Evolutionary conservation across 1,140 invertebrate species (phyloP).

Genomic region (Elysia chlorotica): DNA sequence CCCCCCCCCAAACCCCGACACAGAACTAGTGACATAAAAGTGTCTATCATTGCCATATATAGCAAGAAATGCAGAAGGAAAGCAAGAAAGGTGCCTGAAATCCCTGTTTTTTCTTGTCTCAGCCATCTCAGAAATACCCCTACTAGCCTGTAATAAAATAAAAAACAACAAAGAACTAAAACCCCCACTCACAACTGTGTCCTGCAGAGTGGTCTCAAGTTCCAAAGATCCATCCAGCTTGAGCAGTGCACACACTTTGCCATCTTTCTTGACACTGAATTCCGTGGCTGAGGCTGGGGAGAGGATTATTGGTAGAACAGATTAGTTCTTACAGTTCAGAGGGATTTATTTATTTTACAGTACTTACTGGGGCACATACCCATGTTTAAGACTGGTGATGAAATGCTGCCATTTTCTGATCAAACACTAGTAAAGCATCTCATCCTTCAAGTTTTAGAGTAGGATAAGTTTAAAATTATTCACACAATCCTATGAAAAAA

Average conservation of each 20-base stretch:
- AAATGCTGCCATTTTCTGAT: too few species aligned
- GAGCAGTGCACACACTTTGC: not conserved
- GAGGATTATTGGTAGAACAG: too few species aligned
- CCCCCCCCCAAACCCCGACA: too few species aligned
- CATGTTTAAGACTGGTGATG: too few species aligned
- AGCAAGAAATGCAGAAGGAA: not conserved
- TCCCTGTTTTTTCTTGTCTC: not conserved
- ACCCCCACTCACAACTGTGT: not conserved
- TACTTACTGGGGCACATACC: too few species aligned
- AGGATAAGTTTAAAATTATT: too few species aligned
- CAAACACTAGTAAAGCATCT: too few species aligned
- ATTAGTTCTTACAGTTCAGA: too few species aligned
- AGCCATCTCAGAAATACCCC: not conserved
- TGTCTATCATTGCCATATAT: not conserved
- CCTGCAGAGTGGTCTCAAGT: not conserved
- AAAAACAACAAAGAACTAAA: not conserved
- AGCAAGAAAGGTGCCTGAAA: not conserved
- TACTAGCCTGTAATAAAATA: not conserved
- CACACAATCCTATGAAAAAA: too few species aligned
- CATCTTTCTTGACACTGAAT: not conserved
- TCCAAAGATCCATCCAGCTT: not conserved
- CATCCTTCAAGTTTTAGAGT: too few species aligned
- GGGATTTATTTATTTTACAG: too few species aligned
- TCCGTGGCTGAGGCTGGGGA: not conserved
- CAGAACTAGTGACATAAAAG: too few species aligned